Base-by-base conservation (phyloP, 2,113 vertebrate genomes). In the Microcebus jonahi region DNA sequence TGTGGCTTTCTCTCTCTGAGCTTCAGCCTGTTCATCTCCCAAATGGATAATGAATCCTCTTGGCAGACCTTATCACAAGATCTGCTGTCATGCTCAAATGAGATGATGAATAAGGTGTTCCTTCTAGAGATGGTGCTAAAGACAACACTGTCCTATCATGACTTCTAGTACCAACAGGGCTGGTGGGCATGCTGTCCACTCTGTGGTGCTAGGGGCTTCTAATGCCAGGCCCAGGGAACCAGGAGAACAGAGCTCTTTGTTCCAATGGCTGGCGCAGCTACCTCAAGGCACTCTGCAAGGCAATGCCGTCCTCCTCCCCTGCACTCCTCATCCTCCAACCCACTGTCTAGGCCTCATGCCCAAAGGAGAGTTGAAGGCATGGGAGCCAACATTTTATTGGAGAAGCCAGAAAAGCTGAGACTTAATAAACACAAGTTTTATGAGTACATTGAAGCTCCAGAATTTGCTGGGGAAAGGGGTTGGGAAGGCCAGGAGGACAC, bases 351-450 rank as follows among this genome's bases (percentile, higher is more conserved):
- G 45, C 36, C 75, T 97, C 53, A 50, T 85, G 42, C 48, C 42
- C 73, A 93, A 94, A 93, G 57, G 94, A 96, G 75, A 93, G 31
- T 0, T 68, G 83, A 97, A 92, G 39, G 57, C 34, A 91, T 85
- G 71, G 70, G 93, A 95, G 53, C 65, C 45, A 85, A 81, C 48
- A 50, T 85, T 98, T 98, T 98, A 98, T 97, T 98, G 92, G 70
- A 90, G 79, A 95, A 90, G 27, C 31, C 76, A 91, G 12, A 88
- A 45, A 70, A 8, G n/a, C 70, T 53, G n/a, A 87, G 67, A 84
- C 39, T 71, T 42, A 55, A 87, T 76, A 95, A 96, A 96, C 34
- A 85, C 34, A 90, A 27, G 31, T 96, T 91, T 96, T 90, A 65
- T 87, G 75, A 92, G 4, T 82, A 91, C 3, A 3, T 39, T 76